Base-by-base conservation (phyloP, 2,797 vertebrate genomes). In the Tarsius wallacei region DNA sequence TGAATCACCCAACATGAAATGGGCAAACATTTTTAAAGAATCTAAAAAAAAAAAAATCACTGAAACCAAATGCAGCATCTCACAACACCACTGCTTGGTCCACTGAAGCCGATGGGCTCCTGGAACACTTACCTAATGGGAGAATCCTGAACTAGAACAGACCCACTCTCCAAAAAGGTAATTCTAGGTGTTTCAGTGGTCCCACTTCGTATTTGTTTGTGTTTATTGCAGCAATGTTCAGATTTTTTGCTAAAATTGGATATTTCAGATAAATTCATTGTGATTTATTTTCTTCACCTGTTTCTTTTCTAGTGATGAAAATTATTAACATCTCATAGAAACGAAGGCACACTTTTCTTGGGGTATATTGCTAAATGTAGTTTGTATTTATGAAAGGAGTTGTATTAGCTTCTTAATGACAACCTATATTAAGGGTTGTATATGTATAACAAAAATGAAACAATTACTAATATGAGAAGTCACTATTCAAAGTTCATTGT, bases 401-500 rank as follows among this genome's bases (percentile, higher is more conserved):
- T 93, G 6, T 49, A 7, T n/a, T 57, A 84, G 53, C 13, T 57
- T 8, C 21, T 70, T 70, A 16, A 96, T 15, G 8, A 63, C 42
- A 87, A 28, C 24, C 14, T 3, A 47, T 84, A 61, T 47, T 84
- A 87, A 81, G 26, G 42, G 49, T 15, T 87, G 10, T 61, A 78
- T 57, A 80, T 93, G 24, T n/a, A 57, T 70, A 93, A 91, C 92
- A 12, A 64, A 83, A 92, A 71, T 17, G 55, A 77, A 86, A 64
- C 6, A 19, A 26, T 59, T 68, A 33, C 10, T 49, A 68, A 7
- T 47, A 9, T 77, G 24, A 93, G 19, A 12, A 5, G 22, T 36
- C 28, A 81, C 28, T 66, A 0, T n/a, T 87, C 64, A 76, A 87
- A 71, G 47, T 19, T 24, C 19, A 66, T 68, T 28, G 16, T 21